Evolutionary conservation across 2,797 vertebrate genomes (phyloP).

Genomic region (Bradypodion pumilum): DNA sequence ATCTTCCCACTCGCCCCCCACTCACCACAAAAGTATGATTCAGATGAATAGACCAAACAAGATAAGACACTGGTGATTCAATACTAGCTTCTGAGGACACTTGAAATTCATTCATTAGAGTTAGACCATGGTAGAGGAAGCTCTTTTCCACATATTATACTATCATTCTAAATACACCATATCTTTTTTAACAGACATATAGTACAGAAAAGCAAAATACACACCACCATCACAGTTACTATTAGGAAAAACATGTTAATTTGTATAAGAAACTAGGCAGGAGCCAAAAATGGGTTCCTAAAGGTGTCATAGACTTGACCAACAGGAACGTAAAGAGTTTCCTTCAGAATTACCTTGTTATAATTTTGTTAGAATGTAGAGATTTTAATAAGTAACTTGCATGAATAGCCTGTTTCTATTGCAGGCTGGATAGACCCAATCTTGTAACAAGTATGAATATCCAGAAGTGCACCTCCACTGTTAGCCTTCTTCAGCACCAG

Average conservation of each 20-base stretch:
- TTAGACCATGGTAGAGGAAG: neutral
- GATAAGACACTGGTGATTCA: neutral
- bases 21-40: neutral
- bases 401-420: neutral
- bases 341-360: neutral
- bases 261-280: neutral
- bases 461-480: neutral
- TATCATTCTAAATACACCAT: neutral
- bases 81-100: neutral
- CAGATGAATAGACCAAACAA: neutral
- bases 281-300: neutral
- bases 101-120: neutral
- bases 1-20: neutral
- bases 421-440: neutral
- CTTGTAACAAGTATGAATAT: neutral
- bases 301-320: neutral
- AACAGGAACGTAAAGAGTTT: neutral
- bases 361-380: slow-evolving; percentile 20
- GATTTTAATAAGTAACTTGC: neutral
- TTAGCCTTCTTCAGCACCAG: neutral
- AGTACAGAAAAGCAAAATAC: too few relatives aligned
- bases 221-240: too few relatives aligned
- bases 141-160: neutral
- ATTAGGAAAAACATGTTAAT: too few relatives aligned
- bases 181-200: too few relatives aligned